These are phyloP conservation scores for Drosophila hydei DNA, from an alignment of 1,140 invertebrate genomes.

Conservation along the genomic window DNA sequence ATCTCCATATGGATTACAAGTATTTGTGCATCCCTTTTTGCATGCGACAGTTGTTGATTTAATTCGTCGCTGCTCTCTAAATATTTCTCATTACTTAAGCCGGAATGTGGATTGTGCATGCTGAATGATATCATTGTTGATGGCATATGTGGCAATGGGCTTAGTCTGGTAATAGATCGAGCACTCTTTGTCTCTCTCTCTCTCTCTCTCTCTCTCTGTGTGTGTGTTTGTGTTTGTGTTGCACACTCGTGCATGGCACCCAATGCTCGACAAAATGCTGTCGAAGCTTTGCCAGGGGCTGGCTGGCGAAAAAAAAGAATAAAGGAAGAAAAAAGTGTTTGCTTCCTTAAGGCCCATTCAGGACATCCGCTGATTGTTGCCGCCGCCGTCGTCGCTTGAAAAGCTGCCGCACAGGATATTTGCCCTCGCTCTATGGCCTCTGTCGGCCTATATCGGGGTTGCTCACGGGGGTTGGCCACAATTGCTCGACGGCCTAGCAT, in stretches of 20 bases:
- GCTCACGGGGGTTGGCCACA: conserved; percentile 40
- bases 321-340: conserved; percentile 63
- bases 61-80: conserved; percentile 1
- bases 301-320: no score
- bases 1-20: conserved; percentile 2
- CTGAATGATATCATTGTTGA: conserved; percentile 19
- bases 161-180: conserved; percentile 7
- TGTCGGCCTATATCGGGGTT: conserved; percentile 5
- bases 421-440: background rate
- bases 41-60: background rate
- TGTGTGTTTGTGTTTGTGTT: conserved; percentile 28
- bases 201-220: background rate
- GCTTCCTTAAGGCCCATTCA: conserved; percentile 77
- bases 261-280: conserved; percentile 33
- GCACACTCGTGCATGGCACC: conserved; percentile 38
- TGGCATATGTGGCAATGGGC: conserved; percentile 29
- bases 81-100: conserved; percentile 21
- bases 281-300: conserved; percentile 46
- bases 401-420: conserved; percentile 23
- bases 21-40: background rate
- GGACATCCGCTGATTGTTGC: conserved; percentile 63
- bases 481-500: conserved; percentile 37
- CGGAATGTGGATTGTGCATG: background rate
- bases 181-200: conserved; percentile 4
- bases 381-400: conserved; percentile 19